A percentile compares a stretch with the other conserved stretches of the same genome.
These are phyloP conservation scores for Nephrocerus scutellatus DNA, from an alignment of 2,888 invertebrate species.

Conservation along the genomic window DNA sequence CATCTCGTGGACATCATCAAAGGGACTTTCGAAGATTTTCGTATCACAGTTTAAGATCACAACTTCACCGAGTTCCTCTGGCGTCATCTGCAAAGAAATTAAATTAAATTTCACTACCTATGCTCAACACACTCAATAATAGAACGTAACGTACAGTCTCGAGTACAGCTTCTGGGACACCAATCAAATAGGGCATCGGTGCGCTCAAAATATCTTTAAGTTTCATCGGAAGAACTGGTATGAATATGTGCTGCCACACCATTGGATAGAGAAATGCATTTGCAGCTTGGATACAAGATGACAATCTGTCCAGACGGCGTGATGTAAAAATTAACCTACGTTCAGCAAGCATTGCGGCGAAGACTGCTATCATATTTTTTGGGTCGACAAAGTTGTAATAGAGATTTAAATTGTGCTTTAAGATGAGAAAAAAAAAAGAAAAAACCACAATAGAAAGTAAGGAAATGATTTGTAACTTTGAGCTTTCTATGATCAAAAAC, in stretches of 20 bases:
- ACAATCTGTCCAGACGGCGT: slow-evolving; percentile 77
- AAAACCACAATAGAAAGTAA: neutral
- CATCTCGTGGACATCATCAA: slow-evolving; percentile 81
- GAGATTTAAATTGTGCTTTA: slow-evolving; percentile 91
- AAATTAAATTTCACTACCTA: neutral
- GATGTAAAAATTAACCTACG: slow-evolving; percentile 90
- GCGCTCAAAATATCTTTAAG: slow-evolving; percentile 86
- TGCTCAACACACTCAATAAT: slow-evolving; percentile 1
- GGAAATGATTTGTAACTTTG: neutral
- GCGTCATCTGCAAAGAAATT: slow-evolving; percentile 49
- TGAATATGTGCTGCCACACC: slow-evolving; percentile 98
- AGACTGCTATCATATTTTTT: slow-evolving; percentile 90
- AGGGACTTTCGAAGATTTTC: slow-evolving; percentile 78
- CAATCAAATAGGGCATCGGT: slow-evolving; percentile 97
- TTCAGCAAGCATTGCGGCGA: slow-evolving; percentile 92
- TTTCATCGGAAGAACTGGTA: slow-evolving; percentile 85
- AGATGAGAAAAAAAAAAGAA: slow-evolving; percentile 10
- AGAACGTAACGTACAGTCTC: slow-evolving; percentile 48
- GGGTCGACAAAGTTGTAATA: slow-evolving; percentile 96
- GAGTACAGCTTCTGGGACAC: slow-evolving; percentile 81
- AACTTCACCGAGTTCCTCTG: slow-evolving; percentile 85
- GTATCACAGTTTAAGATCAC: slow-evolving; percentile 90
- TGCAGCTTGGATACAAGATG: slow-evolving; percentile 90
- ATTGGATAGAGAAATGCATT: slow-evolving; percentile 94
- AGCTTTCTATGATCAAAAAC: slow-evolving; percentile 31